phyloP scores from a whole-genome alignment of 2,797 vertebrate genomes.

The Brachyrhaphis roseni region DNA sequence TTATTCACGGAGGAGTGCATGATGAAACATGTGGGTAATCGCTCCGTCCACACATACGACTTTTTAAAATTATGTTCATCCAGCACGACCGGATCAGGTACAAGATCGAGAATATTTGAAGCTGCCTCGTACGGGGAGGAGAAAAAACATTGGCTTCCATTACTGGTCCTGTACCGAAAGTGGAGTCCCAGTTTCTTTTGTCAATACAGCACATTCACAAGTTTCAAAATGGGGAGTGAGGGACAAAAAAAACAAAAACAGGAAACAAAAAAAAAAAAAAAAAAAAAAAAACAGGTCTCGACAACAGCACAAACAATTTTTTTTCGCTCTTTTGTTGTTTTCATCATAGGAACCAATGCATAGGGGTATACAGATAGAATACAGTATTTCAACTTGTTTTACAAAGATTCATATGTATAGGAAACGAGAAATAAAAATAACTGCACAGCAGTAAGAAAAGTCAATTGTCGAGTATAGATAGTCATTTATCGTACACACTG shows the following conservation, averaged over 20 bases:
- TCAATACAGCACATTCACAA: slow-evolving; percentile 81
- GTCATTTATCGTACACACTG: slow-evolving; percentile 82
- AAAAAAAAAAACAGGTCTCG: slow-evolving; percentile 60
- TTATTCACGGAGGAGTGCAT: slow-evolving; percentile 75
- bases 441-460: slow-evolving; percentile 89
- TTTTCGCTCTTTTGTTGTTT: slow-evolving; percentile 63
- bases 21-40: slow-evolving; percentile 74
- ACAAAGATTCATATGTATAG: slow-evolving; percentile 85
- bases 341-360: slow-evolving; percentile 81
- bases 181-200: slow-evolving; percentile 69
- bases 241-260: slow-evolving; percentile 6
- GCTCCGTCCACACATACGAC: slow-evolving; percentile 68
- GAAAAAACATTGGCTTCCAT: slow-evolving; percentile 49
- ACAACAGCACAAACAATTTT: slow-evolving; percentile 75
- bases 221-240: slow-evolving; percentile 52
- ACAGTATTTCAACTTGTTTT: slow-evolving; percentile 84
- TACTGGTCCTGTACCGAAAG: slow-evolving; percentile 61
- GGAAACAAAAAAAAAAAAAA: slow-evolving; percentile 31
- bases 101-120: slow-evolving; percentile 67
- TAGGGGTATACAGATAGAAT: slow-evolving; percentile 84
- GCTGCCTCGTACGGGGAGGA: slow-evolving; percentile 69
- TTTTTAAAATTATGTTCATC: slow-evolving; percentile 68
- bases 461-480: slow-evolving; percentile 85
- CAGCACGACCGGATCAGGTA: slow-evolving; percentile 75
- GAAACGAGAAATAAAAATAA: slow-evolving; percentile 84